phyloP scores from a whole-genome alignment of 2,888 invertebrate genomes.

The Drosophila demipolita region DNA sequence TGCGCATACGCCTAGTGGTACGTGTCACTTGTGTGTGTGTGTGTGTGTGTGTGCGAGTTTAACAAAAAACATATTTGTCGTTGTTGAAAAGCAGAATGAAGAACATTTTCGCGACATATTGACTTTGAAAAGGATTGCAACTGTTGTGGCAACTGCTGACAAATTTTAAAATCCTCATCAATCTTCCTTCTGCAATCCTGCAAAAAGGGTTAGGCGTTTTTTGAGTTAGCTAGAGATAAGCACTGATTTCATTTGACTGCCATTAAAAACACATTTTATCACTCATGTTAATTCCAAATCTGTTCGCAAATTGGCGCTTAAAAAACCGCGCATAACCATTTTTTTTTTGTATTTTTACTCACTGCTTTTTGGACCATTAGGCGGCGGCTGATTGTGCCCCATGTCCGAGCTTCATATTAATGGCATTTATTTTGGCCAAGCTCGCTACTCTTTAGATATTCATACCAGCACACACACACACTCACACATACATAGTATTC shows the following conservation, averaged over 20 bases:
- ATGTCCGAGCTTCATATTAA: slow-evolving; percentile 58
- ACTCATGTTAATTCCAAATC: slow-evolving; percentile 47
- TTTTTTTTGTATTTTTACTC: slow-evolving; percentile 9
- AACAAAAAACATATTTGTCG: slow-evolving; percentile 43
- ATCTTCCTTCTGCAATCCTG: slow-evolving; percentile 55
- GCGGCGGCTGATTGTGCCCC: slow-evolving; percentile 28
- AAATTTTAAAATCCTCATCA: slow-evolving; percentile 66
- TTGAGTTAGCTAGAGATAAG: slow-evolving; percentile 27
- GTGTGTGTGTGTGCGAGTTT: slow-evolving; percentile 28
- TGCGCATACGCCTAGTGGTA: slow-evolving; percentile 46
- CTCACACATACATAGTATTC: not conserved
- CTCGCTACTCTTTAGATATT: slow-evolving; percentile 64
- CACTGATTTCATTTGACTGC: slow-evolving; percentile 37
- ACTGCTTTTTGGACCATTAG: slow-evolving; percentile 60
- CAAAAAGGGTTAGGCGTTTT: slow-evolving; percentile 30
- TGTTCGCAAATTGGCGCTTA: slow-evolving; percentile 53
- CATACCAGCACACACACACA: slow-evolving; percentile 42
- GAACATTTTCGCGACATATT: slow-evolving; percentile 68
- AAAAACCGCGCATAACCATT: slow-evolving; percentile 53
- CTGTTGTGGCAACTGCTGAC: slow-evolving; percentile 48
- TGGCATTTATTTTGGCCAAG: slow-evolving; percentile 57
- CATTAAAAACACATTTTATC: slow-evolving; percentile 74
- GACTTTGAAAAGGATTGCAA: slow-evolving; percentile 41
- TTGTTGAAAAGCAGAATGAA: not conserved
- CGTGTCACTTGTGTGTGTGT: not conserved